These are phyloP conservation scores for Dusona sp. DNA, from an alignment of 2,888 invertebrate species.

Conservation along the genomic window DNA sequence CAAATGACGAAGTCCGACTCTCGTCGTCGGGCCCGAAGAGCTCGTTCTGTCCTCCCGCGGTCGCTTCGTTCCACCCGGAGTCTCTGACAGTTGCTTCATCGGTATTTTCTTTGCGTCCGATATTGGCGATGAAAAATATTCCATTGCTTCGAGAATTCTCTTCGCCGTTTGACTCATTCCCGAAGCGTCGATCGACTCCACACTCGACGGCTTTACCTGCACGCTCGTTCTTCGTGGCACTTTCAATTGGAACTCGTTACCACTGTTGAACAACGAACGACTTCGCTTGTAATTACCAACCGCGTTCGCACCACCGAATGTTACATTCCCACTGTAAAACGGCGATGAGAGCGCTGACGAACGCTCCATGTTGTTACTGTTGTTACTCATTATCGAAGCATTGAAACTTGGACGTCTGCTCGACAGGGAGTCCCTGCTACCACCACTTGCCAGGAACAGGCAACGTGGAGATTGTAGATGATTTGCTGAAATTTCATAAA, in stretches of 20 bases:
- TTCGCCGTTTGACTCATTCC: constrained; percentile 91
- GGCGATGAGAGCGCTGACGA: constrained; percentile 87
- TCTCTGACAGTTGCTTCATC: constrained; percentile 80
- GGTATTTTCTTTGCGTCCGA: constrained; percentile 93
- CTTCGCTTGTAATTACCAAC: constrained; percentile 78
- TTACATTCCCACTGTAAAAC: constrained; percentile 91
- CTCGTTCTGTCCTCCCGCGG: constrained; percentile 73
- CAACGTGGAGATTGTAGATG: constrained; percentile 82
- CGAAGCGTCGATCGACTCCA: constrained; percentile 80
- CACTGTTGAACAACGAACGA: constrained; percentile 75
- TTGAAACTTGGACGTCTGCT: constrained; percentile 86
- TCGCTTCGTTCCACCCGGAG: constrained; percentile 71
- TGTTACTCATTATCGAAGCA: constrained; percentile 85
- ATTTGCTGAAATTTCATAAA: constrained; percentile 75
- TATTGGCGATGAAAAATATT: constrained; percentile 93
- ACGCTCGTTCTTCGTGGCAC: constrained; percentile 82
- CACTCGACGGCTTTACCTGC: constrained; percentile 85
- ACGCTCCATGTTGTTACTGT: constrained; percentile 84
- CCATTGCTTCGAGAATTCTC: constrained; percentile 91
- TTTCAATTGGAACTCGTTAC: constrained; percentile 78
- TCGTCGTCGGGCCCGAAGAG: constrained; percentile 67
- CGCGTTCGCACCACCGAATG: constrained; percentile 90
- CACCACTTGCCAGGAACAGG: constrained; percentile 83
- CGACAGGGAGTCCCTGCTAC: constrained; percentile 84
- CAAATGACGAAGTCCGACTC: constrained; percentile 81